Base-by-base conservation (phyloP, 2,888 invertebrate species). In the Linyphia triangularis region DNA sequence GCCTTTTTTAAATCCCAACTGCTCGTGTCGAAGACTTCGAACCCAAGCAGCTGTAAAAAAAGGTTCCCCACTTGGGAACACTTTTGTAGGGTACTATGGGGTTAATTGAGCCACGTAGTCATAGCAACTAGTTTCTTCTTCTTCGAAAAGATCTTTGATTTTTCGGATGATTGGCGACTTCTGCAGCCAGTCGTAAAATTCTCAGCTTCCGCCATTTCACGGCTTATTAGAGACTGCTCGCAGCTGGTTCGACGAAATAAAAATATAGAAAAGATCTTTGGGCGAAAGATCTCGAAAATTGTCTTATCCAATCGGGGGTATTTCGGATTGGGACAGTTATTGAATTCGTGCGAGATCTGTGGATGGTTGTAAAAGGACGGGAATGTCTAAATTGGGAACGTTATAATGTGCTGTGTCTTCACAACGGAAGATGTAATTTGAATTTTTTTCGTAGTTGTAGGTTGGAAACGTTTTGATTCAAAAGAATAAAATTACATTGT, bases 21-120 rank as follows among this genome's bases (percentile, higher is more conserved):
- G 43, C 28, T 70, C n/a, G 26, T 26, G 16, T 70, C n/a, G 16
- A 70, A 43, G 70, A 9, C 19, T 26, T 16, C 33, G 7, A n/a
- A 5, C 13, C 7, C 28, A 43, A 24, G n/a, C 22, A 43, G 40
- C 24, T 22, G 24, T 10, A 33, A 33, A 30, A 51, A 61, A 51
- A 79, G 43, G n/a, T 19, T 26, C 65, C 16, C 19, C 78, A 79
- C 65, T 79, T 51, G 65, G 67, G 78, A 67, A 24, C 51, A 51
- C 65, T 79, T 59, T 67, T 65, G 65, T 24, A 26, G 67, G 67
- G 28, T 67, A 67, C 65, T 79, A 65, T 79, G 78, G 78, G n/a
- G 78, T 79, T 79, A 79, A 67, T 79, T 79, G 78, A 79, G 78
- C 65, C 22, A 28, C 51, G 67, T 79, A 67, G 78, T 79, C 78